Evolutionary conservation across 2,113 vertebrate species (phyloP), one percentile per base, ranked within the genome.

Genomic region (Propithecus coquereli): DNA sequence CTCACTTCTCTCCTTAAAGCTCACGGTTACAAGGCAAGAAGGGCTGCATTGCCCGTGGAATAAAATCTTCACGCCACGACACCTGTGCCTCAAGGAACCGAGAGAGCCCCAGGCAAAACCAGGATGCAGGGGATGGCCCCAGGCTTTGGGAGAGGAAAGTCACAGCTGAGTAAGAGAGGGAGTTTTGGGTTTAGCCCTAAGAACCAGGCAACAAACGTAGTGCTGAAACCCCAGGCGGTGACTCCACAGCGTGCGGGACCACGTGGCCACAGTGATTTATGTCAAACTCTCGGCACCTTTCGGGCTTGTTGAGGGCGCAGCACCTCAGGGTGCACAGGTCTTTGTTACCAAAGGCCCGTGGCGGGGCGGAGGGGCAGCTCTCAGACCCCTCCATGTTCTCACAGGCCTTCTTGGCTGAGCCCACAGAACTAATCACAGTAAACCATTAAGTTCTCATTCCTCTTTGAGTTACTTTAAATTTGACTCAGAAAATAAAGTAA

Each of bases 321-420:
- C 50, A 43, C 27, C 52, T 90, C 95, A 94, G 57, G 80, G 37
- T 83, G 52, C 92, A 89, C 73, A 91, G 50, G 14, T 95, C 96
- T 96, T 94, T 92, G 65, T 79, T 96, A 76, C 91, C 65, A 94
- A 90, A 79, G 0, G 0, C 30, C 14, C 54, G 0, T 88, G 95
- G 91, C 59, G 37, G 66, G 96, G 87, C n/a, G 70, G 86, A 93
- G 27, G 50, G 43, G 27, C 50, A 30, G 96, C 47, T 95, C 70
- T 74, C 74, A 76, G 93, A 94, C 76, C 70, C 73, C 77, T 83
- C 94, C 87, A 54, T 70, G 91, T 74, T 88, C 82, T 97, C 97
- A 98, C 97, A 98, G 57, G 52, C 94, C 94, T 98, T 95, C 96
- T 98, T 98, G 98, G 97, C 98, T 95, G 94, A 83, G 91, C 94